These are phyloP conservation scores for Hyaena hyaena DNA, from an alignment of 2,113 vertebrate genomes.

Conservation along the genomic window DNA sequence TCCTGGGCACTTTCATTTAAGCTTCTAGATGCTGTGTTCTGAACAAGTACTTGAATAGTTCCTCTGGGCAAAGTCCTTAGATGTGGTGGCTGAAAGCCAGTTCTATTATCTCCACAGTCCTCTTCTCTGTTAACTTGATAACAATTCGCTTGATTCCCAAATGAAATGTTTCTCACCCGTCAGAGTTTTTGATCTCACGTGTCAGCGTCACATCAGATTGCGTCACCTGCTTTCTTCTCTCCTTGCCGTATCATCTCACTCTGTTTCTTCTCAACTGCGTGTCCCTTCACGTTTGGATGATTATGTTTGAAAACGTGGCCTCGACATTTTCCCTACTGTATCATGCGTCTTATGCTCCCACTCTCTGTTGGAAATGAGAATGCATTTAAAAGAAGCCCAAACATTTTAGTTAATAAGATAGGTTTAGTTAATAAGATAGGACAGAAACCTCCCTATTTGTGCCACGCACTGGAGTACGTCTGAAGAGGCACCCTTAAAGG, in stretches of 20 bases:
- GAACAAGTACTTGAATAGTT: conserved; percentile 54
- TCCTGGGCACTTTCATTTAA: conserved; percentile 59
- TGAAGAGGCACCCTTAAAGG: not conserved
- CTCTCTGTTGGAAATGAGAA: conserved; percentile 20
- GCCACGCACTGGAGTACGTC: not conserved
- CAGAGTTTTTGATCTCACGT: conserved; percentile 52
- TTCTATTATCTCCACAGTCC: conserved; percentile 34
- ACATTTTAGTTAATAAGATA: conserved; percentile 32
- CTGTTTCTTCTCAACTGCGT: conserved; percentile 63
- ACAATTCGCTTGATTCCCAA: conserved; percentile 63
- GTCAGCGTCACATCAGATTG: conserved; percentile 6
- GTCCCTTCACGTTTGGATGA: conserved; percentile 54
- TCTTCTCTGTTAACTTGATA: conserved; percentile 47
- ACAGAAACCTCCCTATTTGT: not conserved
- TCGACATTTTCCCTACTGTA: conserved; percentile 24
- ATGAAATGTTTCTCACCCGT: conserved; percentile 41
- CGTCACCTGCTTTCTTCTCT: not conserved
- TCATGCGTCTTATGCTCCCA: not conserved
- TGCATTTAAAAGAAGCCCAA: conserved; percentile 48
- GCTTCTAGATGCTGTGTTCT: conserved; percentile 51
- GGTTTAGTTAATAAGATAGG: conserved; percentile 19
- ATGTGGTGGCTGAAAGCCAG: conserved; percentile 68
- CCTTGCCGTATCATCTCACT: not conserved
- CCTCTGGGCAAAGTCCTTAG: conserved; percentile 70
- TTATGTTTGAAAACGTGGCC: conserved; percentile 54